Base-by-base conservation (phyloP, 2,113 vertebrate species). In the Nestor notabilis region DNA sequence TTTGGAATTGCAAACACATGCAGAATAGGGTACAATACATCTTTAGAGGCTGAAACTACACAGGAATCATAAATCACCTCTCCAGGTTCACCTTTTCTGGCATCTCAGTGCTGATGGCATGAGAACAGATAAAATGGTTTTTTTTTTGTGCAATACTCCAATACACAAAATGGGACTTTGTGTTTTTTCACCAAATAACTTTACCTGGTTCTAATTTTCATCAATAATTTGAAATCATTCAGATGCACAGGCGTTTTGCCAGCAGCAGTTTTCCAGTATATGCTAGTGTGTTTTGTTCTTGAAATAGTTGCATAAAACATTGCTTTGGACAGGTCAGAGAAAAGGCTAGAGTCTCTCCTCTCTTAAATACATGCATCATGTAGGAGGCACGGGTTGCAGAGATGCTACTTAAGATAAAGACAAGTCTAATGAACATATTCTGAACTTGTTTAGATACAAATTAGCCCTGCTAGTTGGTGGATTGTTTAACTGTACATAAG, bases 171-270 rank as follows among this genome's bases (percentile, higher is more conserved):
- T 17, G 2, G 17, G 29, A 39, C n/a, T 75, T 96, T 52, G 14
- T 33, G 85, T 92, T 94, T 81, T 64, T 71, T 13, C 37, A 29
- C 35, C 87, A 35, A 66, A 8, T 56, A 69, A 35, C 20, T 79
- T 79, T 84, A 89, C 37, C 69, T 91, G 47, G 27, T 90, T 84
- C 56, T 77, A 80, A 66, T 87, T 96, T 89, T 93, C 44, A 77
- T 82, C 35, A 49, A 43, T 43, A 41, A 76, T 68, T 63, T 89
- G 39, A 84, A 92, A 83, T 50, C 1, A 5, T 68, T 80, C 37
- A 71, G 21, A n/a, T 55, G 46, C 35, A n/a, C 9, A 63, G 20
- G 49, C 83, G 74, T 86, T 94, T 88, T 89, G 33, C 53, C 85
- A 91, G 47, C 19, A 79, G 47, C 50, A 79, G 8, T 87, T 82